phyloP scores from a whole-genome alignment of 2,888 invertebrate genomes.

The Hydroisotoma schaefferi region DNA sequence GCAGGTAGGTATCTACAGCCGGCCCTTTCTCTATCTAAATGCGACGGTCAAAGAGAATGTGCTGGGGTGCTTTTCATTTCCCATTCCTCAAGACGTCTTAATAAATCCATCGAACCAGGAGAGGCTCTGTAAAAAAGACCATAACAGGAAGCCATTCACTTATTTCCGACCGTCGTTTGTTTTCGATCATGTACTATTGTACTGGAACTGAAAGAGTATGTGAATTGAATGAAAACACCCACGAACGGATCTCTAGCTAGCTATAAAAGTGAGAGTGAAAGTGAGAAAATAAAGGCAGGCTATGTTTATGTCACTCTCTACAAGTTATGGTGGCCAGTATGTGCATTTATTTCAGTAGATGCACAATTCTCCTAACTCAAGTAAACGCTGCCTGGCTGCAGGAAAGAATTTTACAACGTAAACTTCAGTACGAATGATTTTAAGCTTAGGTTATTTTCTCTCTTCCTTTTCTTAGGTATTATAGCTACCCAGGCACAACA shows the following conservation, averaged over 20 bases:
- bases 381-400: neutral
- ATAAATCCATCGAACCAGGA: slow-evolving; percentile 37
- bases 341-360: no score
- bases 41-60: slow-evolving; percentile 15
- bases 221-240: slow-evolving; percentile 32
- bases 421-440: no score
- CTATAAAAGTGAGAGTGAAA: no score
- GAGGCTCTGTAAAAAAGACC: slow-evolving; percentile 34
- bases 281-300: no score
- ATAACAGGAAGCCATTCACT: slow-evolving; percentile 40
- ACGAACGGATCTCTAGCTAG: no score
- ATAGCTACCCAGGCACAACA: no score
- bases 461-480: no score
- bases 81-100: slow-evolving; percentile 37
- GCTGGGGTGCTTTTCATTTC: slow-evolving; percentile 29
- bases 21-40: no score
- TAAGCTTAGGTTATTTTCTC: no score
- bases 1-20: neutral
- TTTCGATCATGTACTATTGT: slow-evolving; percentile 38
- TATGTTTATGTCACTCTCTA: no score
- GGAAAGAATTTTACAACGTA: neutral
- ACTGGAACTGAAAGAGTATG: slow-evolving; percentile 15
- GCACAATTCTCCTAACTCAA: no score
- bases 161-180: slow-evolving; percentile 45
- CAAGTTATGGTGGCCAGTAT: no score